These are phyloP conservation scores for Orthonevra nobilis DNA, from an alignment of 2,888 invertebrate genomes.

Conservation along the genomic window DNA sequence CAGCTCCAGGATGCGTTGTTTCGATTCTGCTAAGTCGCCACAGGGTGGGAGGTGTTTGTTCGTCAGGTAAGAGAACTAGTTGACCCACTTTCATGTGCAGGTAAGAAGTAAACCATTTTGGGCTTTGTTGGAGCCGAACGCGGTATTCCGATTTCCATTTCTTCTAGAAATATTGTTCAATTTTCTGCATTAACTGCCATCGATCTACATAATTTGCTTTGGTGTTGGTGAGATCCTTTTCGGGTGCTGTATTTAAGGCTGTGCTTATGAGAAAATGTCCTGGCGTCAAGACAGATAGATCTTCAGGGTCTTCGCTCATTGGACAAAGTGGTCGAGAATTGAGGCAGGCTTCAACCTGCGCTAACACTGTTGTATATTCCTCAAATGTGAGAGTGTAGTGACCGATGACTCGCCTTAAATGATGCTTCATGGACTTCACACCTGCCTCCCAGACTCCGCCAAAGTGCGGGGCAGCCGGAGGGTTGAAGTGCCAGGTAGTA, in stretches of 20 bases:
- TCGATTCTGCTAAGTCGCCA: constrained; percentile 15
- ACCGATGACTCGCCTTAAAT: constrained; percentile 4
- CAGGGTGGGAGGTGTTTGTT: constrained; percentile 22
- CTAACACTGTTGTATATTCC: constrained; percentile 12
- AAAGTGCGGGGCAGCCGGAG: constrained; percentile 33
- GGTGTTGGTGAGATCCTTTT: constrained; percentile 17
- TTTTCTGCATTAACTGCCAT: constrained; percentile 30
- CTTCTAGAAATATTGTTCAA: constrained; percentile 6
- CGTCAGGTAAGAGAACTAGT: constrained; percentile 15
- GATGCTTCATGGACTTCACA: constrained; percentile 18
- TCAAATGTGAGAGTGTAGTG: constrained; percentile 23
- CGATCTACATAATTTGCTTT: constrained; percentile 1
- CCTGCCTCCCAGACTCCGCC: constrained; percentile 8
- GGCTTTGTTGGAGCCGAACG: constrained; percentile 5
- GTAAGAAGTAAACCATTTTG: constrained; percentile 14
- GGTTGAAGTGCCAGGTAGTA: constrained; percentile 16
- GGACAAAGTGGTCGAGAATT: constrained; percentile 5
- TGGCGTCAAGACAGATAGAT: constrained; percentile 25
- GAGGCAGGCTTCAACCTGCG: constrained; percentile 6
- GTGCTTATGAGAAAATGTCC: constrained; percentile 25
- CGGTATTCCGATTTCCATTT: constrained; percentile 28
- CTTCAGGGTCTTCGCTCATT: neutral
- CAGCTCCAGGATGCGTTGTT: constrained; percentile 20
- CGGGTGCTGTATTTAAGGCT: constrained; percentile 4
- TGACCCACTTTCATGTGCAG: constrained; percentile 1